Percentiles rank a stretch among this genome's conserved stretches.
phyloP scores from a whole-genome alignment of 1,140 invertebrate species.

The Acromyrmex echinatior region DNA sequence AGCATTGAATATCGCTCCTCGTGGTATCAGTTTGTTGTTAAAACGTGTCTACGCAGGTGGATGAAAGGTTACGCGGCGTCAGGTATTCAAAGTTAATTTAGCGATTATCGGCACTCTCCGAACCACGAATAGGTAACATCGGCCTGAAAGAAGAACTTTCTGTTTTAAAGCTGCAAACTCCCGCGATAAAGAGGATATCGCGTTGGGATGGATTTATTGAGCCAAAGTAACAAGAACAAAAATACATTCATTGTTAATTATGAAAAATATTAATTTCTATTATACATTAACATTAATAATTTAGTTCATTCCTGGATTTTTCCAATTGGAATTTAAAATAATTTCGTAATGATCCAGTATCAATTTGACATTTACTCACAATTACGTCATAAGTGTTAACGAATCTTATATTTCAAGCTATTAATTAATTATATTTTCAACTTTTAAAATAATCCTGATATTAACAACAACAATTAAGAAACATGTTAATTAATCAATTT shows the following conservation, averaged over 20 bases:
- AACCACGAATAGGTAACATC: slow-evolving; percentile 56
- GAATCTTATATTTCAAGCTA: background rate
- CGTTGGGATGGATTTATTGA: slow-evolving; percentile 51
- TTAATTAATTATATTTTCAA: background rate
- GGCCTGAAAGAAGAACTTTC: slow-evolving; percentile 66
- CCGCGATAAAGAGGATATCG: slow-evolving; percentile 61
- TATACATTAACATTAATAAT: background rate
- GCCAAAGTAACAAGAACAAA: slow-evolving; percentile 26
- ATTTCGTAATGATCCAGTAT: background rate
- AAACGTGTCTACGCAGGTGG: slow-evolving; percentile 69
- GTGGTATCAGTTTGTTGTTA: slow-evolving; percentile 76
- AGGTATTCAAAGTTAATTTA: slow-evolving; percentile 78
- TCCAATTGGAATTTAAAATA: background rate
- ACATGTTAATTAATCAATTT: background rate
- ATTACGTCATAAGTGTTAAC: background rate
- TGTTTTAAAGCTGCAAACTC: slow-evolving; percentile 65
- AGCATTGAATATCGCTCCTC: slow-evolving; percentile 54
- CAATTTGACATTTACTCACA: slow-evolving; percentile 15
- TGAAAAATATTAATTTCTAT: slow-evolving; percentile 1
- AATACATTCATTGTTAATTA: slow-evolving; percentile 13
- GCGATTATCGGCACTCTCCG: slow-evolving; percentile 77
- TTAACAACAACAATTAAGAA: background rate
- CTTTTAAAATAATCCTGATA: background rate
- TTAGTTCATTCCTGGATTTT: background rate
- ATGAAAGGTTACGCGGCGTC: slow-evolving; percentile 62